Evolutionary conservation across 2,888 invertebrate species (phyloP).

Genomic region (Omphaloscelis lunosa): DNA sequence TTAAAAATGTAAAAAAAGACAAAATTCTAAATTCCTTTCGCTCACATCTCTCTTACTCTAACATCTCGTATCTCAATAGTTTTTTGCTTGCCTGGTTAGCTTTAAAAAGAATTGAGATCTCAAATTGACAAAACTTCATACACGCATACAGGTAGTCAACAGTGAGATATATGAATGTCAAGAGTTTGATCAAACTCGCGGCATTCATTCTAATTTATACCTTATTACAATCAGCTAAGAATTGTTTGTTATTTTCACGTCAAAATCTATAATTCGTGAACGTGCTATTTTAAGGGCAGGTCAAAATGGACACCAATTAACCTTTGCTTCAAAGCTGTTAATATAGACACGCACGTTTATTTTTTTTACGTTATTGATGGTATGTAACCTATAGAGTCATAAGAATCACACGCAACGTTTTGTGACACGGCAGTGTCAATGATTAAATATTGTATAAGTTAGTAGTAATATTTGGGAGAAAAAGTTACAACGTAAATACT

Average conservation of each 20-base stretch:
- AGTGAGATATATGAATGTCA: neutral
- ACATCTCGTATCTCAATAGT: neutral
- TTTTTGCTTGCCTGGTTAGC: too few species aligned
- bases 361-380: conserved; percentile 31
- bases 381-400: conserved; percentile 25
- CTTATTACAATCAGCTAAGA: neutral
- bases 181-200: neutral
- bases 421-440: conserved; percentile 6
- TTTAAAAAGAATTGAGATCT: neutral
- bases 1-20: neutral
- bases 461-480: neutral
- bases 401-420: conserved; percentile 44
- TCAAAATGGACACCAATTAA: conserved; percentile 36
- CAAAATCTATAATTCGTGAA: neutral
- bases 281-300: neutral
- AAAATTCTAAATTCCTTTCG: neutral
- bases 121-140: neutral
- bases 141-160: neutral
- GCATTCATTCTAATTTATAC: neutral
- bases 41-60: neutral
- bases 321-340: conserved; percentile 37
- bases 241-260: neutral
- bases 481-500: neutral
- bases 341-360: conserved; percentile 33
- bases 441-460: neutral